phyloP scores from a whole-genome alignment of 1,140 invertebrate species.

The Heliconius eleuchia region DNA sequence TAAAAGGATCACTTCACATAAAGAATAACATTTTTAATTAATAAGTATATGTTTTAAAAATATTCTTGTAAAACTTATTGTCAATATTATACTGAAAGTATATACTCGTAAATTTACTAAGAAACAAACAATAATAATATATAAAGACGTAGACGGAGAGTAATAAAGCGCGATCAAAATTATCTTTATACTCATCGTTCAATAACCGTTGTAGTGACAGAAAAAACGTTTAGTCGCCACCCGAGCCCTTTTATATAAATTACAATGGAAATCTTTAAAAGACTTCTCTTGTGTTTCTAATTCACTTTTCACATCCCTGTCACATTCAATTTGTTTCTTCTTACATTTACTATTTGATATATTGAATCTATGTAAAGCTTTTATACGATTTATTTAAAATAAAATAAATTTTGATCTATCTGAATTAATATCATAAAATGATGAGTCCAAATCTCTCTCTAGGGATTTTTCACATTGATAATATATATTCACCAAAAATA shows the following conservation, averaged over 20 bases:
- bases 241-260: not conserved
- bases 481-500: too few relatives aligned
- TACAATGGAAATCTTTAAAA: not conserved
- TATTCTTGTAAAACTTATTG: too few relatives aligned
- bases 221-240: not conserved
- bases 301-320: not conserved
- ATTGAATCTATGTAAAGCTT: not conserved
- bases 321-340: not conserved
- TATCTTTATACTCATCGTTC: not conserved
- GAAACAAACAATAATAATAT: not conserved
- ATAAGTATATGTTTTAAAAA: too few relatives aligned
- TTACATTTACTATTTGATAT: not conserved
- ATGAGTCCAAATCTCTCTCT: too few relatives aligned
- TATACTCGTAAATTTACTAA: not conserved
- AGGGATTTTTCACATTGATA: too few relatives aligned
- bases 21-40: too few relatives aligned
- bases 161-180: not conserved
- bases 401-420: too few relatives aligned
- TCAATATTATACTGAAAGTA: not conserved
- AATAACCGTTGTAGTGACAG: not conserved
- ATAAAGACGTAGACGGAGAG: not conserved
- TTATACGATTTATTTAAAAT: too few relatives aligned
- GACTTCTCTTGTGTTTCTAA: not conserved
- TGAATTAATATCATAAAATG: too few relatives aligned
- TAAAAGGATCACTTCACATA: too few relatives aligned